Conservation (phyloP, 2,888 invertebrate genomes). For the Galerucella nymphaeae region DNA sequence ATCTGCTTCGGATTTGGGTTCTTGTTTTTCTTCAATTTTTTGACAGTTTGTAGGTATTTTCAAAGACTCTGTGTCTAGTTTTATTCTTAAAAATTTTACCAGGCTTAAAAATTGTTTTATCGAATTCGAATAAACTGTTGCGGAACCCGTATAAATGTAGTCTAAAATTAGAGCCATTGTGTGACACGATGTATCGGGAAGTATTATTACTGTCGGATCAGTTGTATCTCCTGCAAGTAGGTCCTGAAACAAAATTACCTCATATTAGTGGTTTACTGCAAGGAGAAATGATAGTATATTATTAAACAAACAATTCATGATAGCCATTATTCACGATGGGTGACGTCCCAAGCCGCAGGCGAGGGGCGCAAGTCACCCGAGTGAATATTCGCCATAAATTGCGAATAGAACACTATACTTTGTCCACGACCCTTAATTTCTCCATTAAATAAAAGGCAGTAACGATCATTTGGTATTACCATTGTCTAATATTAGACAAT, state of each 20-base stretch:
- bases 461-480: too few species aligned
- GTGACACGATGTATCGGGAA: constrained; percentile 73
- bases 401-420: too few species aligned
- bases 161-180: constrained; percentile 74
- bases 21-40: constrained; percentile 8
- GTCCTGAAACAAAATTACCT: constrained; percentile 53
- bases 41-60: constrained; percentile 19
- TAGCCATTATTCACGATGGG: too few species aligned
- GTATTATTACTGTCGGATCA: constrained; percentile 72
- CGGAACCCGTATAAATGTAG: constrained; percentile 77
- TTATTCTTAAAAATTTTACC: constrained; percentile 62
- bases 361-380: too few species aligned
- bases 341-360: too few species aligned
- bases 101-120: constrained; percentile 71
- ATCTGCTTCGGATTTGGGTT: constrained; percentile 11
- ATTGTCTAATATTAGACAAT: too few species aligned
- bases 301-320: too few species aligned
- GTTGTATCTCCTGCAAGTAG: constrained; percentile 60
- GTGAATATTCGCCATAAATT: too few species aligned
- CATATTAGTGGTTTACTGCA: background rate
- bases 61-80: constrained; percentile 47
- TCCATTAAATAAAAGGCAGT: too few species aligned
- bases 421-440: too few species aligned
- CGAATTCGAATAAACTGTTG: constrained; percentile 69
- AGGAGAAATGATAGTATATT: too few species aligned